Evolutionary conservation across 2,113 vertebrate genomes (phyloP).

Genomic region (Centropristis striata): DNA sequence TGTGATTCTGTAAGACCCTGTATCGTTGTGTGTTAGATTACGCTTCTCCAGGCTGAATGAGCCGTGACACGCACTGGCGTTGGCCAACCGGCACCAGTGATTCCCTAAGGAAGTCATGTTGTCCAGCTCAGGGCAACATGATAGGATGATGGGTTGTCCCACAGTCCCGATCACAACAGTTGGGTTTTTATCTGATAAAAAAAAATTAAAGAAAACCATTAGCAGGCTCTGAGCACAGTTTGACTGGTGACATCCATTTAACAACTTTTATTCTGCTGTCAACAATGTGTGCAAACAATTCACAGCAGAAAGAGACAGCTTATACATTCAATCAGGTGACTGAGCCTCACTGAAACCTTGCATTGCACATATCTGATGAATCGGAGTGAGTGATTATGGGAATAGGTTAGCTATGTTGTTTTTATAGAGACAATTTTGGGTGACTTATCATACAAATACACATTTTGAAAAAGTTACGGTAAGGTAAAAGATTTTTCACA

Average conservation of each 20-base stretch:
- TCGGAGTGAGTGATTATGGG: too few relatives aligned
- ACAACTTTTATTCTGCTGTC: not conserved
- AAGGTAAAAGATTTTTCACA: too few relatives aligned
- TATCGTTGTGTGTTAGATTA: not conserved
- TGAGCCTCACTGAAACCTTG: too few relatives aligned
- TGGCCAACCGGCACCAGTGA: conserved; percentile 3
- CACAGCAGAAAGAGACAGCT: too few relatives aligned
- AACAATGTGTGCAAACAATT: not conserved
- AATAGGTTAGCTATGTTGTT: too few relatives aligned
- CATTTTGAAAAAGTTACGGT: too few relatives aligned
- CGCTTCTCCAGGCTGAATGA: conserved; percentile 6
- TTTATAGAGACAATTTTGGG: too few relatives aligned
- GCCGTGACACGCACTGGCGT: not conserved
- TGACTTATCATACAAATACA: too few relatives aligned
- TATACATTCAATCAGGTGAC: too few relatives aligned
- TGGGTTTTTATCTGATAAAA: not conserved
- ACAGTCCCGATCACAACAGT: conserved; percentile 1
- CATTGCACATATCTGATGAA: too few relatives aligned
- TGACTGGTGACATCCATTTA: not conserved
- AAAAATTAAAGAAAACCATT: not conserved
- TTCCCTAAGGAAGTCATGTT: not conserved
- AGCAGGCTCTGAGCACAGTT: not conserved
- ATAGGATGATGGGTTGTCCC: not conserved
- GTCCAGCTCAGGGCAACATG: not conserved
- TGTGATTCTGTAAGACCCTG: not conserved